Evolutionary conservation across 2,888 invertebrate species (phyloP).

Genomic region (Cheilosia scutellata): DNA sequence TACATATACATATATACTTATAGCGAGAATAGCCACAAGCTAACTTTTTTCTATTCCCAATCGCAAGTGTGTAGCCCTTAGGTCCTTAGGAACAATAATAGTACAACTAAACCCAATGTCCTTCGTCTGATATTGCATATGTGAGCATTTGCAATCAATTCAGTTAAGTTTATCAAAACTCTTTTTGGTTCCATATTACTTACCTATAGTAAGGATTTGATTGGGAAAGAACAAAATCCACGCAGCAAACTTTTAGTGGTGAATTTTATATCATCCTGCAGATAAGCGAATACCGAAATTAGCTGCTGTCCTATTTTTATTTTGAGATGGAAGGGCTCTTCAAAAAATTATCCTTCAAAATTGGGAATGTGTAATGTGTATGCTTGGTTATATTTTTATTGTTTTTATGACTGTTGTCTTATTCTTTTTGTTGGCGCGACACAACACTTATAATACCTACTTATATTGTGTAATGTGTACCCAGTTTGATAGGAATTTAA

Average conservation of each 20-base stretch:
- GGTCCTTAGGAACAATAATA: background rate
- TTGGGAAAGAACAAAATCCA: too few relatives aligned
- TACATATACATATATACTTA: background rate
- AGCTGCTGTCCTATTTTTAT: background rate
- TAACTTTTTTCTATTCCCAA: too few relatives aligned
- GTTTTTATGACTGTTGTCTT: slow-evolving; percentile 4
- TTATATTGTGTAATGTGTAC: slow-evolving; percentile 22
- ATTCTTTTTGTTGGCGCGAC: background rate
- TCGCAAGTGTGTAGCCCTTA: too few relatives aligned
- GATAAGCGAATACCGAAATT: background rate
- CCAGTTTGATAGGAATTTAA: slow-evolving; percentile 24
- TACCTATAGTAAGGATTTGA: background rate
- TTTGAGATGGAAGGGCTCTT: background rate
- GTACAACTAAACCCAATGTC: background rate
- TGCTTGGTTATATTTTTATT: slow-evolving; percentile 5
- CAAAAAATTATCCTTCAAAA: background rate
- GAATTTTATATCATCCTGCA: too few relatives aligned
- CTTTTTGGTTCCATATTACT: background rate
- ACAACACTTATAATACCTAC: too few relatives aligned
- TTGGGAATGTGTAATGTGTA: background rate
- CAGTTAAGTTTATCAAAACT: background rate
- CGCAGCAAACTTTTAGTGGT: too few relatives aligned
- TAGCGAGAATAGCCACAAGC: slow-evolving; percentile 34
- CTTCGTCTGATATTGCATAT: slow-evolving; percentile 8
- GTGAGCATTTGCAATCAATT: background rate